Conservation (phyloP, 2,797 vertebrate species). For the Acomys russatus region DNA sequence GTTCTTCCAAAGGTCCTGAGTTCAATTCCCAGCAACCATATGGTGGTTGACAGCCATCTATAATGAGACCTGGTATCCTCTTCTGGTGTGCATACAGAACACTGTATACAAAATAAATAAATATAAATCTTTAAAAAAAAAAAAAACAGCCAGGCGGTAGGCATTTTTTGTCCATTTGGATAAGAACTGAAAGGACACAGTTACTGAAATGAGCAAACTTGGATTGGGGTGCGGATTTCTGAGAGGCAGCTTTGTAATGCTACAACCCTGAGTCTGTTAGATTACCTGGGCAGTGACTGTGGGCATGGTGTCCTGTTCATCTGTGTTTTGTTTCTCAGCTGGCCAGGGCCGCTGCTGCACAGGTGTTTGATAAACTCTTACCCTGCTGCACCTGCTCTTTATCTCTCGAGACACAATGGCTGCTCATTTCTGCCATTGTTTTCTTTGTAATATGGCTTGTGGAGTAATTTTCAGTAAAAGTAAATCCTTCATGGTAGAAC, state of each 20-base stretch:
- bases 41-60: too few species aligned
- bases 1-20: too few species aligned
- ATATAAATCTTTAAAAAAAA: too few species aligned
- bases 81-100: too few species aligned
- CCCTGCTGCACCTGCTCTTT: too few species aligned
- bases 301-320: fast-evolving
- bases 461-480: constrained; percentile 27
- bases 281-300: neutral
- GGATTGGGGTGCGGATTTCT: neutral
- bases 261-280: neutral
- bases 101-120: too few species aligned
- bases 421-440: neutral
- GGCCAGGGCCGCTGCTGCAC: neutral
- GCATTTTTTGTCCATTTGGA: neutral
- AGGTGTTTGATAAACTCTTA: neutral
- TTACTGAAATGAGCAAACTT: neutral
- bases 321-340: neutral
- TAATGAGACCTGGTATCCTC: too few species aligned
- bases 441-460: constrained; percentile 17
- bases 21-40: too few species aligned
- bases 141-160: neutral
- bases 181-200: constrained; percentile 35
- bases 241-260: neutral
- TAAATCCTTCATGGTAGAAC: constrained; percentile 34
- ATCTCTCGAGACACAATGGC: too few species aligned